A percentile compares a stretch with the other conserved stretches of the same genome.
Conservation (phyloP, 2,113 vertebrate species). For the Rhegmatorhina hoffmannsi region DNA sequence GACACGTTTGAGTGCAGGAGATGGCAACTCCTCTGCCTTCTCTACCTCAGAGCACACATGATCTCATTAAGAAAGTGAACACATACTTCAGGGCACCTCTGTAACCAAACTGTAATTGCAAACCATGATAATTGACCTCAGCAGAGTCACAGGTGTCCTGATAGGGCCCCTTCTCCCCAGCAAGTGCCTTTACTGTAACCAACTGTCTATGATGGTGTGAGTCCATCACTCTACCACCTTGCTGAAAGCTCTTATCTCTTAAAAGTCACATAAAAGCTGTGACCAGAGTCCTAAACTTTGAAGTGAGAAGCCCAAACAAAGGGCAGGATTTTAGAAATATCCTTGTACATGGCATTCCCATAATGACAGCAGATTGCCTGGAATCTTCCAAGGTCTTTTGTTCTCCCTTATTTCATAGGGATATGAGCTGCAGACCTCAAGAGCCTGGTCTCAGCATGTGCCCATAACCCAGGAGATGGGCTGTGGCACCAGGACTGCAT, state of each 20-base stretch:
- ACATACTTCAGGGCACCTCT: not conserved
- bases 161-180: not conserved
- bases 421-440: not conserved
- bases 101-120: not conserved
- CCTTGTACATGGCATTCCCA: not conserved
- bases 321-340: not conserved
- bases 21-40: not conserved
- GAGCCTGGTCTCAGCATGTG: not conserved
- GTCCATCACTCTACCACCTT: not conserved
- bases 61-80: not conserved
- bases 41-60: not conserved
- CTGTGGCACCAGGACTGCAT: not conserved
- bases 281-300: not conserved
- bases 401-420: not conserved
- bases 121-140: not conserved
- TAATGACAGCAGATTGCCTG: not conserved
- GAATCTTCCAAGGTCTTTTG: not conserved
- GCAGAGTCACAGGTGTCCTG: not conserved
- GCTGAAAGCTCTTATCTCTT: not conserved
- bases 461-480: not conserved
- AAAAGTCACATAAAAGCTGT: not conserved
- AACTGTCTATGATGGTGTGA: not conserved
- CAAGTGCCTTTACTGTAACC: not conserved
- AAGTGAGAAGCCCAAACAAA: not conserved
- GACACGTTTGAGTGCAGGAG: not conserved